Conservation (phyloP, 2,113 vertebrate species). For the Myiopsitta monachus region DNA sequence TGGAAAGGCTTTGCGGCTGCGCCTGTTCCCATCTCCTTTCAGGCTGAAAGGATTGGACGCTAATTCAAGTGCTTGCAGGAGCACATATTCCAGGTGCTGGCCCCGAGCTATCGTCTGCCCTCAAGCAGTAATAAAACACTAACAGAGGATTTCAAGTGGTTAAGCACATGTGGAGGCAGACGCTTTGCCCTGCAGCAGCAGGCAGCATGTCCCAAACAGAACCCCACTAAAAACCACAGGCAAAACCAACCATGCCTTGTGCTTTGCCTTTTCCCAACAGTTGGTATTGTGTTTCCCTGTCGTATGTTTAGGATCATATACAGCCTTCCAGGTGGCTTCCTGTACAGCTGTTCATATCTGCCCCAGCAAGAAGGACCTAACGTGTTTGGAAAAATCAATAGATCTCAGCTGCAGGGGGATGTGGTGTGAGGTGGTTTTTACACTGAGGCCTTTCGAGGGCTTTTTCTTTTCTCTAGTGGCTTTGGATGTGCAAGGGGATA, state of each 20-base stretch:
- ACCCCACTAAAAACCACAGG: neutral
- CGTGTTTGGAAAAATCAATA: neutral
- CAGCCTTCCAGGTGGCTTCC: neutral
- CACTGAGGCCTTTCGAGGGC: neutral
- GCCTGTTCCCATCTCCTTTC: neutral
- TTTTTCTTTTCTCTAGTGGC: neutral
- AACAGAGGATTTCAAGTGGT: neutral
- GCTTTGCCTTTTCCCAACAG: neutral
- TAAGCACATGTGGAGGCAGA: neutral
- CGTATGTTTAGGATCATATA: neutral
- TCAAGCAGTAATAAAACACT: neutral
- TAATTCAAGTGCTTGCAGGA: neutral
- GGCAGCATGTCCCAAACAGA: neutral
- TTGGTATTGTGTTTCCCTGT: neutral
- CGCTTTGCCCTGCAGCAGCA: neutral
- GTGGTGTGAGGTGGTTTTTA: neutral
- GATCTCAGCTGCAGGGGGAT: neutral
- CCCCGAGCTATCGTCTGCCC: neutral
- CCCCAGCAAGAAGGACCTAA: neutral
- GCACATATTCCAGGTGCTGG: neutral
- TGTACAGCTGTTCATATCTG: neutral
- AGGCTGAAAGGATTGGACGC: neutral
- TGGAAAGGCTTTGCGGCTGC: neutral
- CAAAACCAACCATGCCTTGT: neutral
- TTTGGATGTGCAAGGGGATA: neutral